phyloP scores from a whole-genome alignment of 2,888 invertebrate genomes.

The Glyphotaelius pellucidus region DNA sequence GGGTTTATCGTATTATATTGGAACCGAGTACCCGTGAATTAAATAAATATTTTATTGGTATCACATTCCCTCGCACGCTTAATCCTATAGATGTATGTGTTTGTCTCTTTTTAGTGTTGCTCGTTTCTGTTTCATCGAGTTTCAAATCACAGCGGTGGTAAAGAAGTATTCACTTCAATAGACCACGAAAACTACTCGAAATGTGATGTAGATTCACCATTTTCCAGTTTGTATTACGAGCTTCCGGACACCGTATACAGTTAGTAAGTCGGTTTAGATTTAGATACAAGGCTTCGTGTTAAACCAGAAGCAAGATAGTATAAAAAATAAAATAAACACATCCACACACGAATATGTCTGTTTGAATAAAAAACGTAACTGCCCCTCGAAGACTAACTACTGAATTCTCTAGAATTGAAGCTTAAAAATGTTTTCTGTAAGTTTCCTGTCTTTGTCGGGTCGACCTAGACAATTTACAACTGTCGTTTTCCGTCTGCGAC shows the following conservation, averaged over 20 bases:
- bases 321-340: not conserved
- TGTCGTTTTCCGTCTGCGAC: not conserved
- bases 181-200: no score
- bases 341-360: not conserved
- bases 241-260: not conserved
- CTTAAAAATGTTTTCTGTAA: not conserved
- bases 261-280: not conserved
- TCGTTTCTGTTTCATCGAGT: no score
- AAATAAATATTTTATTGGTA: no score
- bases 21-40: no score
- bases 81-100: no score
- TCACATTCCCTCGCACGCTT: no score
- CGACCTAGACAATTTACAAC: slow-evolving; percentile 9
- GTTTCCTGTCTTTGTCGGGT: not conserved
- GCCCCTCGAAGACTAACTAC: not conserved
- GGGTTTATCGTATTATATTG: no score
- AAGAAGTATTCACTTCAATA: no score
- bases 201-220: no score
- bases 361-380: not conserved
- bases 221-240: not conserved
- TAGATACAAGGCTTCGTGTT: not conserved
- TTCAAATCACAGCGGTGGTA: no score
- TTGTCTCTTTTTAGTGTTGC: no score
- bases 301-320: not conserved
- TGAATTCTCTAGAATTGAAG: not conserved